Base-by-base conservation (phyloP, 2,113 vertebrate genomes). In the Hemibagrus wyckioides region DNA sequence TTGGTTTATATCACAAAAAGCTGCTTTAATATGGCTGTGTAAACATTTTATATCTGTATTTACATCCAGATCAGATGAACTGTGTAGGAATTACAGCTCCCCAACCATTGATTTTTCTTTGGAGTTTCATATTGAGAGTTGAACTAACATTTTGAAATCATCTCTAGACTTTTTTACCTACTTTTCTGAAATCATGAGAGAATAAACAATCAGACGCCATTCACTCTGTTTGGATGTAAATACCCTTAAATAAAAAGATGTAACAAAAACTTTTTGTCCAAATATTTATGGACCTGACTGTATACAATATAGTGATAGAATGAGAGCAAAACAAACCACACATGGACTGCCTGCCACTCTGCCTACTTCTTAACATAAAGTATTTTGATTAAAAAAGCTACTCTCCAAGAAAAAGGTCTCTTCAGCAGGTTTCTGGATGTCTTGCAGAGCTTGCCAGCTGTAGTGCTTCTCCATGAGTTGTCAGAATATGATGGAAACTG, bases 391-490 rank as follows among this genome's bases (percentile, higher is more conserved):
- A 69, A 36, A 36, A 69, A 19, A 13, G 3, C 61, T 69, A 7
- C 6, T 69, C 21, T 25, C 10, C 9, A 2, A 75, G 3, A 19
- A 75, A 71, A 39, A 71, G 33, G 10, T 71, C 39, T 44, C 21
- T 25, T 52, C 23, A 82, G 63, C 61, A 69, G 28, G 14, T 59
- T 33, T 82, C 19, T 89, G 54, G 88, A 7, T 90, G 93, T 89
- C 82, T 75, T 90, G 63, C 77, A 99, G 98, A 94, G 92, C 50
- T 88, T 91, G n/a, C 96, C 96, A 71, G 92, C 83, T 0, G 93
- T 98, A 85, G 82, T 97, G 39, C 94, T 98, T 56, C 96, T 95
- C 65, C 97, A 98, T 86, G 93, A 97, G 92, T 89, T 97, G 89
- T 91, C 93, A 0, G 90, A 92, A 9, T 95, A 95, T 59, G 96